Evolutionary conservation across 2,113 vertebrate species (phyloP).

Genomic region (Centropristis striata): DNA sequence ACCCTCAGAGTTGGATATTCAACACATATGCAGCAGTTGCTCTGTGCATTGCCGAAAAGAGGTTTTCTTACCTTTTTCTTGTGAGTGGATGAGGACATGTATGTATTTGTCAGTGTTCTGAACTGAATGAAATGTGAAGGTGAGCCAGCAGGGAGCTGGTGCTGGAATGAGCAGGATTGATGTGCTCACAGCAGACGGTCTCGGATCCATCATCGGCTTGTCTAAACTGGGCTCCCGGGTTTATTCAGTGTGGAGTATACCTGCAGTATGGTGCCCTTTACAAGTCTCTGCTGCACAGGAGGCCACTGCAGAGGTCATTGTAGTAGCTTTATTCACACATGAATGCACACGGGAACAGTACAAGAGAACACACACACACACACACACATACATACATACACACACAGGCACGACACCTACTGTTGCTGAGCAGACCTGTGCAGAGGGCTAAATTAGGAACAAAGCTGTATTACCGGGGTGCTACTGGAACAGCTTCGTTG

Average conservation of each 20-base stretch:
- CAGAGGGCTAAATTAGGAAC: constrained; percentile 68
- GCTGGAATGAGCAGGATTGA: constrained; percentile 76
- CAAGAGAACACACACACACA: neutral
- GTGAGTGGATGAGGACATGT: constrained; percentile 50
- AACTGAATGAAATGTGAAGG: constrained; percentile 72
- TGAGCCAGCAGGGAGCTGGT: constrained; percentile 76
- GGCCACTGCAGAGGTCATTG: constrained; percentile 56
- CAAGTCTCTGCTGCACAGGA: constrained; percentile 51
- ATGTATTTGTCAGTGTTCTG: constrained; percentile 55
- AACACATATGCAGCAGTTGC: neutral
- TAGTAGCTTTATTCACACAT: constrained; percentile 31
- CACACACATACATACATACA: neutral
- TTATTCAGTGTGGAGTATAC: constrained; percentile 48
- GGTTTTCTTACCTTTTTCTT: constrained; percentile 30
- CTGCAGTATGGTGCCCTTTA: constrained; percentile 64
- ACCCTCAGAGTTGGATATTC: neutral
- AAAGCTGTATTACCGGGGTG: constrained; percentile 36
- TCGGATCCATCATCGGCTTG: constrained; percentile 65
- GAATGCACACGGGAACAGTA: constrained; percentile 7
- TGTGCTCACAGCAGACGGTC: constrained; percentile 73
- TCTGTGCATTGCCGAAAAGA: neutral
- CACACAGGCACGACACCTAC: constrained; percentile 8
- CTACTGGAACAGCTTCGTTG: constrained; percentile 30
- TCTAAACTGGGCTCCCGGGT: constrained; percentile 57
- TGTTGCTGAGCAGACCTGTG: constrained; percentile 72